phyloP scores from a whole-genome alignment of 2,888 invertebrate genomes.

The Argyresthia albistria region DNA sequence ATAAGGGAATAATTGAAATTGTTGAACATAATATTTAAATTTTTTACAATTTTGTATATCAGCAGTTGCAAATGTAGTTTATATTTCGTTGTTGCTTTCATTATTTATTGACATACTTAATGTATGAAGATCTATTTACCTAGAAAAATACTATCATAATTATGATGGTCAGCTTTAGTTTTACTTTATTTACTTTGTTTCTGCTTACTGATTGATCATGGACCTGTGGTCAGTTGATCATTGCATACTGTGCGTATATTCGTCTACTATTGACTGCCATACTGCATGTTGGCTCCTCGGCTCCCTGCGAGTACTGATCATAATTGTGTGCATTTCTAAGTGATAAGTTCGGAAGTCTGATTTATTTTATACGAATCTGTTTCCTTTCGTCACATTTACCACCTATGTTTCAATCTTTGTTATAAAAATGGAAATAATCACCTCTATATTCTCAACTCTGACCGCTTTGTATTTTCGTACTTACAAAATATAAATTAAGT shows the following conservation, averaged over 20 bases:
- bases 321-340: conserved; percentile 2
- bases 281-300: too few relatives aligned
- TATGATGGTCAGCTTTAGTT: too few relatives aligned
- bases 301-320: not conserved
- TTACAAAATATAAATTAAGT: not conserved
- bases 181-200: too few relatives aligned
- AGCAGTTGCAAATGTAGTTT: conserved; percentile 12
- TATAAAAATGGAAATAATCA: not conserved
- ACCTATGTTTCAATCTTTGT: not conserved
- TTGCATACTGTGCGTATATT: too few relatives aligned
- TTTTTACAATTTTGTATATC: conserved; percentile 19
- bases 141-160: too few relatives aligned
- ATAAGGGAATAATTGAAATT: conserved; percentile 10
- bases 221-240: too few relatives aligned
- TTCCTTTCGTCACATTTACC: not conserved
- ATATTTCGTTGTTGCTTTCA: conserved; percentile 6
- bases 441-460: not conserved
- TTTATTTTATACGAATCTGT: not conserved
- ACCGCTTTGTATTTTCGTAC: not conserved
- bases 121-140: too few relatives aligned
- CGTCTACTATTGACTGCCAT: too few relatives aligned
- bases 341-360: conserved; percentile 1
- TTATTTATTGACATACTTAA: conserved; percentile 2
- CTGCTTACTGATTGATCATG: too few relatives aligned
- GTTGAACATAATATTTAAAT: conserved; percentile 16